Evolutionary conservation across 2,797 vertebrate species (phyloP), one percentile per base, ranked within the genome.

Genomic region (Anomalospiza imberbis): DNA sequence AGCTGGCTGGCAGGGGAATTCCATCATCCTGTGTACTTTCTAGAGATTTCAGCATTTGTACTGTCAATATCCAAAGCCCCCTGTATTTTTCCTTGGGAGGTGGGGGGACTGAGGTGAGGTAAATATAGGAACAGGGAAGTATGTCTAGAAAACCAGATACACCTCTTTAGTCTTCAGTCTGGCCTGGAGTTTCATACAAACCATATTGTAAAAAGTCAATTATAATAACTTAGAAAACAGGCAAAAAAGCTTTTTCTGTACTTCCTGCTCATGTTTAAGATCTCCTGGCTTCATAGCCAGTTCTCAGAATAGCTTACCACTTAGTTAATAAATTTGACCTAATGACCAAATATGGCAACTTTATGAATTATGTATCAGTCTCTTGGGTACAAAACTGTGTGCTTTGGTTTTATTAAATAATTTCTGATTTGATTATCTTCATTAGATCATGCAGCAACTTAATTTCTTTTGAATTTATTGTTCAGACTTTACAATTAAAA

Each of bases 241-340:
- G 21, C 29, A 73, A 24, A 83, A 78, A 54, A 24, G 10, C 21
- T 82, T 55, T 57, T 78, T 60, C n/a, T 61, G 0, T 74, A 42
- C 10, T 80, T 28, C 6, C 12, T 86, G 65, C 38, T 84, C 29
- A 7, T 6, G 11, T 74, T 67, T 47, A 22, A 50, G n/a, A 38
- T 44, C 34, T 82, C n/a, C 31, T 60, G 53, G 12, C 18, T 85
- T 86, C 14, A 4, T 31, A 92, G 40, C 16, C 21, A 44, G 65
- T 75, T 86, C 79, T 93, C 50, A 83, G 54, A 86, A 86, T 44
- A 78, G 36, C 90, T 94, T 91, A 20, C 76, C 87, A 60, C 53
- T 73, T 89, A 82, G 57, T 92, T 95, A 95, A 91, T 92, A 44
- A 83, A 79, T 91, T 91, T 96, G 90, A 96, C 94, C 94, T 88